Conservation (phyloP, 2,797 vertebrate species). For the Manis crassicaudata region DNA sequence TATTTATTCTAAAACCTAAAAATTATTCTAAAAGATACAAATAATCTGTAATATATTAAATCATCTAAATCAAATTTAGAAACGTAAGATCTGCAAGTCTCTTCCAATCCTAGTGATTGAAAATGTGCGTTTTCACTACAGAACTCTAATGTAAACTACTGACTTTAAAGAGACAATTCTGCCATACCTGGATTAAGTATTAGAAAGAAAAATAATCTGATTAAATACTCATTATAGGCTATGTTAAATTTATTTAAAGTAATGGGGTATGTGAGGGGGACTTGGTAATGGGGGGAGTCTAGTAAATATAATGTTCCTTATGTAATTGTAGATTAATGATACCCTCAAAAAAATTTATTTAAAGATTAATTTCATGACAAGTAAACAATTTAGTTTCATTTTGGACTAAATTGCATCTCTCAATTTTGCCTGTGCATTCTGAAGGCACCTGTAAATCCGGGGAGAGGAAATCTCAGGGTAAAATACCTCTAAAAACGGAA, state of each 20-base stretch:
- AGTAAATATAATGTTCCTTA: too few relatives aligned
- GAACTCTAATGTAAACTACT: neutral
- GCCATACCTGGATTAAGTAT: slow-evolving; percentile 82
- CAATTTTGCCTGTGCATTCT: neutral
- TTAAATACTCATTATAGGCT: slow-evolving; percentile 90
- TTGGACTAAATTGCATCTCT: slow-evolving; percentile 62
- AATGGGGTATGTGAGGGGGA: too few relatives aligned
- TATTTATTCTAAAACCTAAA: neutral
- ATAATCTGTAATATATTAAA: neutral
- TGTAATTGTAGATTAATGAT: too few relatives aligned
- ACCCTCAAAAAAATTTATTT: slow-evolving; percentile 84
- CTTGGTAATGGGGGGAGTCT: too few relatives aligned
- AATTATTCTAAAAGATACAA: neutral
- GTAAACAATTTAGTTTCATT: slow-evolving; percentile 83
- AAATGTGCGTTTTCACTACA: slow-evolving; percentile 41
- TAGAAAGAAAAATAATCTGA: slow-evolving; percentile 87
- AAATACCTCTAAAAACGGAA: too few relatives aligned
- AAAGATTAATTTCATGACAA: slow-evolving; percentile 92
- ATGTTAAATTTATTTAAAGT: slow-evolving; percentile 89
- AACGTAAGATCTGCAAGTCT: neutral
- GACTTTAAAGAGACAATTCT: slow-evolving; percentile 71
- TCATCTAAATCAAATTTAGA: neutral
- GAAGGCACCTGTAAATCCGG: neutral
- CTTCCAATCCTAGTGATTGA: neutral
- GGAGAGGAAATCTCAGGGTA: too few relatives aligned